phyloP scores from a whole-genome alignment of 2,113 vertebrate genomes.

The Solea senegalensis region DNA sequence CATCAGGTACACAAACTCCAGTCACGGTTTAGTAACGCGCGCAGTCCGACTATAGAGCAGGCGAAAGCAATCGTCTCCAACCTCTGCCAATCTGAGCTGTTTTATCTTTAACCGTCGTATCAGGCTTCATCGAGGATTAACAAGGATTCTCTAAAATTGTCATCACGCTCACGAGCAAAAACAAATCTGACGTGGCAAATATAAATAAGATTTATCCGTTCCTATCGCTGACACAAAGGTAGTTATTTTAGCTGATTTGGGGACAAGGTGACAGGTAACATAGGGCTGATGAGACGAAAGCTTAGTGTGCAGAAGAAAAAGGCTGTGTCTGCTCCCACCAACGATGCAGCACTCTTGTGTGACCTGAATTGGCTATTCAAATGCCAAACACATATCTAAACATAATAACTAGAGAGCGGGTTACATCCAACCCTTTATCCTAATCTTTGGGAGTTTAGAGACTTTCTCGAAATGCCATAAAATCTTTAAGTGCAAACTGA shows the following conservation, averaged over 20 bases:
- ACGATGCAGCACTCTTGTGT: constrained; percentile 8
- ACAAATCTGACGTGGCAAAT: constrained; percentile 29
- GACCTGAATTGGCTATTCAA: constrained; percentile 39
- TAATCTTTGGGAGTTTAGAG: constrained; percentile 30
- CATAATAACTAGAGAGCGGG: constrained; percentile 16
- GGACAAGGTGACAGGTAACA: constrained; percentile 46
- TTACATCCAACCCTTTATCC: constrained; percentile 25
- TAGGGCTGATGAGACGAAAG: constrained; percentile 52
- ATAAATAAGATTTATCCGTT: constrained; percentile 33
- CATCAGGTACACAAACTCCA: constrained; percentile 15
- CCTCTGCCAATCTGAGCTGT: constrained; percentile 28
- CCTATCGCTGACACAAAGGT: constrained; percentile 42
- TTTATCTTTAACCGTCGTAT: constrained; percentile 28
- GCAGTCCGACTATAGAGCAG: constrained; percentile 15
- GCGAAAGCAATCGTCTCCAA: constrained; percentile 40
- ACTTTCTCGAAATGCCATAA: constrained; percentile 23
- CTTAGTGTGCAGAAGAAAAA: constrained; percentile 35
- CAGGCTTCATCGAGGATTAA: constrained; percentile 28
- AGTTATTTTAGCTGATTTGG: constrained; percentile 53
- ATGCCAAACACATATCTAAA: constrained; percentile 38
- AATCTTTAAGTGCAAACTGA: constrained; percentile 20
- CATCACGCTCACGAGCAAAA: constrained; percentile 9
- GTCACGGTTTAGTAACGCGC: constrained; percentile 29
- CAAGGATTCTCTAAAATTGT: background rate
- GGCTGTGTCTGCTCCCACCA: constrained; percentile 18